Base-by-base conservation (phyloP, 2,797 vertebrate genomes). In the Eupleurogrammus muticus region DNA sequence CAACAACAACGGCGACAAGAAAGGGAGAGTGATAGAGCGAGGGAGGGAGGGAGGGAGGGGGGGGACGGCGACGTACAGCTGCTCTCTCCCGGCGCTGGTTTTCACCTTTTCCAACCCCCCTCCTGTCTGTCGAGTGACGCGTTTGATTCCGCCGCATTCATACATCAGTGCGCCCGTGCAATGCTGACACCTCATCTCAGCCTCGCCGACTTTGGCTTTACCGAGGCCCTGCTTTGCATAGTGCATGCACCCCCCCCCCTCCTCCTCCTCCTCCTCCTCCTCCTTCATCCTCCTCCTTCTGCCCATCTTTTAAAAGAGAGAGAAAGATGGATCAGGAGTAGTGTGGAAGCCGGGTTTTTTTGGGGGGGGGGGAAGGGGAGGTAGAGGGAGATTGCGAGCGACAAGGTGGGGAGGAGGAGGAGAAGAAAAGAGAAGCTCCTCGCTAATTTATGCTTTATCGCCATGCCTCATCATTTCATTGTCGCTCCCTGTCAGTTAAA, bases 121-220 rank as follows among this genome's bases (percentile, higher is more conserved):
- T 81, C 85, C 95, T 84, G 94, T 96, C 97, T 97, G 96, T 97
- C 96, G 96, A 95, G 96, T 96, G 97, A 97, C 94, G 95, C 95
- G 96, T 98, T 98, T 98, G 95, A 98, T 99, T 99, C 81, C 96
- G 95, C 96, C 89, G 95, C 96, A 97, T 98, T 98, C 97, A 97
- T 97, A 98, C 97, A 98, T 99, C 97, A 98, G 97, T 96, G 96
- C 96, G 95, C 96, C 96, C 95, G 95, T 87, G 89, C 96, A 83
- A 94, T 96, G 96, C 96, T 97, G 97, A 99, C 97, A 99, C 96
- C 97, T 98, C 97, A 97, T 97, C 97, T 97, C 96, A 95, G 87
- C 77, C 96, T 94, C 28, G 95, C 95, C 96, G 96, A 96, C 96
- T 97, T 96, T 96, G 95, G 96, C 96, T n/a, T n/a, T 97, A 97